Evolutionary conservation across 2,888 invertebrate species (phyloP).

Genomic region (Agrotis exclamationis): DNA sequence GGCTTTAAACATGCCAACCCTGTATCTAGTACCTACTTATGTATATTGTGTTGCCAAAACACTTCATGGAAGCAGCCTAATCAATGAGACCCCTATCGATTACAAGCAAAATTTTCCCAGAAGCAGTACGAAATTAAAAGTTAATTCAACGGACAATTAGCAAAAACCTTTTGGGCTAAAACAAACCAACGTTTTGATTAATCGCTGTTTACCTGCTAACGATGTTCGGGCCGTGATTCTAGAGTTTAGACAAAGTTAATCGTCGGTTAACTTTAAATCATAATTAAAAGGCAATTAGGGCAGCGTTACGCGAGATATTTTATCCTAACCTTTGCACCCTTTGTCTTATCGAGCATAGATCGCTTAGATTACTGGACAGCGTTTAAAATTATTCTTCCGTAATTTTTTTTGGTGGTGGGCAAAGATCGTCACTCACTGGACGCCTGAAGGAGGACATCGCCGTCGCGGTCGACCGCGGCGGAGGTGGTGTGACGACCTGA

Average conservation of each 20-base stretch:
- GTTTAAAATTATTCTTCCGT: slow-evolving; percentile 16
- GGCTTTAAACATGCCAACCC: too few relatives aligned
- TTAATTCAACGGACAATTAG: slow-evolving; percentile 64
- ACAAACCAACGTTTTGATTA: slow-evolving; percentile 65
- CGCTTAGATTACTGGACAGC: slow-evolving; percentile 46
- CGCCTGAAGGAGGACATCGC: too few relatives aligned
- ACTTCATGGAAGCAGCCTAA: background rate
- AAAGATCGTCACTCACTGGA: too few relatives aligned
- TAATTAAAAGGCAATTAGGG: slow-evolving; percentile 75
- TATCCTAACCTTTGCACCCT: slow-evolving; percentile 64
- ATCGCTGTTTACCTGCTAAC: slow-evolving; percentile 67
- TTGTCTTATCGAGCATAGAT: slow-evolving; percentile 63
- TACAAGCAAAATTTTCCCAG: slow-evolving; percentile 43
- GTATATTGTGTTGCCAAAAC: background rate
- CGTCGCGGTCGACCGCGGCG: too few relatives aligned
- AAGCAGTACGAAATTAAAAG: slow-evolving; percentile 43
- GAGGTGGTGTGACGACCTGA: too few relatives aligned
- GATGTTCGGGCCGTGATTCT: slow-evolving; percentile 63
- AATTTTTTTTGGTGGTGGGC: background rate
- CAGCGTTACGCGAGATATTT: slow-evolving; percentile 62
- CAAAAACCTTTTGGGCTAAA: slow-evolving; percentile 59
- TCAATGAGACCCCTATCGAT: slow-evolving; percentile 19
- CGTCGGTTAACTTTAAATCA: slow-evolving; percentile 68
- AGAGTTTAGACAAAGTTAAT: slow-evolving; percentile 63
- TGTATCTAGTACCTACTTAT: too few relatives aligned